Percentiles rank a stretch among this genome's conserved stretches.
These are phyloP conservation scores for Chionoecetes opilio DNA, from an alignment of 1,140 invertebrate species.

Conservation along the genomic window DNA sequence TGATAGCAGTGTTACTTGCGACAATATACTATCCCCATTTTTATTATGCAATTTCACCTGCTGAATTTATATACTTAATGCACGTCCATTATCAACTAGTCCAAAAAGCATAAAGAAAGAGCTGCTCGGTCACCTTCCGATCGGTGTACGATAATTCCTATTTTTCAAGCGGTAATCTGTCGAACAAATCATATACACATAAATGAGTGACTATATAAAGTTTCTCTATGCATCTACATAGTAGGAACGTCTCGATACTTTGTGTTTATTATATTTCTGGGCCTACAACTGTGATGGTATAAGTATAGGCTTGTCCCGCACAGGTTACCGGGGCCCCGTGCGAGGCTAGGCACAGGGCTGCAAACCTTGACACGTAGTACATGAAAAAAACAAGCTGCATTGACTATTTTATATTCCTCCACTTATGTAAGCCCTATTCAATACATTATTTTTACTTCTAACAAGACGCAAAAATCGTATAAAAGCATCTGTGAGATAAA, in stretches of 20 bases:
- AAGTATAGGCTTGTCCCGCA: constrained; percentile 33
- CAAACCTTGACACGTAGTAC: neutral
- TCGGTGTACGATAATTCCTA: constrained; percentile 56
- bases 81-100: neutral
- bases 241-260: neutral
- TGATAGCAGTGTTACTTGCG: neutral
- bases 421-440: too few relatives aligned
- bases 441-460: too few relatives aligned
- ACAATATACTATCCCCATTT: neutral
- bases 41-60: too few relatives aligned
- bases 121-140: constrained; percentile 33
- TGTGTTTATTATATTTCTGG: neutral
- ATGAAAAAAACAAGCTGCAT: too few relatives aligned
- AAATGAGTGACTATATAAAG: too few relatives aligned
- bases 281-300: neutral
- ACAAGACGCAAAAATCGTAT: too few relatives aligned
- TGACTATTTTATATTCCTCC: too few relatives aligned
- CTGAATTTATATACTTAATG: neutral
- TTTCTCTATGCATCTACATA: neutral
- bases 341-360: constrained; percentile 57
- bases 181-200: too few relatives aligned
- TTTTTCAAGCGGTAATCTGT: neutral
- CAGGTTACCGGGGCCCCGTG: constrained; percentile 44
- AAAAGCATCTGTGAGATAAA: too few relatives aligned
- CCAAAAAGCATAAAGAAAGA: neutral